phyloP scores from a whole-genome alignment of 2,888 invertebrate species.

The Tipula unca region DNA sequence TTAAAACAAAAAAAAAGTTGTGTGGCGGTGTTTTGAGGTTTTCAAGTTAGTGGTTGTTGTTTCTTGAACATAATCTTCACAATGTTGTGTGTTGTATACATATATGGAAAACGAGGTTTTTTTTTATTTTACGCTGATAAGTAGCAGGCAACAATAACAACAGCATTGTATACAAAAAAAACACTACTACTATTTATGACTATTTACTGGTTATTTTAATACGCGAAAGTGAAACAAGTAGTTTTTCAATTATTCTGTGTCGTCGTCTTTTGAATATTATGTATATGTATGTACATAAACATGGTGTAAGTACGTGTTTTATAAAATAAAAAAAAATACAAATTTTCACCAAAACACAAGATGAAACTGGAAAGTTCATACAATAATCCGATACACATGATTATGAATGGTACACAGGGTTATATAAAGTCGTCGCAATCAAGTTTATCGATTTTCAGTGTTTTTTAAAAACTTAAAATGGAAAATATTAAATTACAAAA shows the following conservation, averaged over 20 bases:
- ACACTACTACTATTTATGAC: not conserved
- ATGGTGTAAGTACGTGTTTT: not conserved
- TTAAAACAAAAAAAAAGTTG: not conserved
- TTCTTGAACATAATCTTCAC: not conserved
- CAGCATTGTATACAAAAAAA: not conserved
- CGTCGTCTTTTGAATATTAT: not conserved
- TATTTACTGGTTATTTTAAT: not conserved
- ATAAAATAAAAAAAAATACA: not conserved
- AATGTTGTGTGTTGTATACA: not conserved
- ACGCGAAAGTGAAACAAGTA: not conserved
- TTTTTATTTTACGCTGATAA: not conserved
- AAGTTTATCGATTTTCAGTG: not conserved
- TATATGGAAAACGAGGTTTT: not conserved
- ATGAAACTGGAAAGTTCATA: not conserved
- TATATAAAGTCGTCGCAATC: not conserved
- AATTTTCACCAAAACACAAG: not conserved
- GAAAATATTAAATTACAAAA: not conserved
- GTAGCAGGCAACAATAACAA: not conserved
- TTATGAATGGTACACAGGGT: not conserved
- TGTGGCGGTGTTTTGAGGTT: not conserved
- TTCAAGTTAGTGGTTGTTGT: not conserved
- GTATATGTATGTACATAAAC: not conserved
- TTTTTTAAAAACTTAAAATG: not conserved
- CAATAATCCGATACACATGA: not conserved
- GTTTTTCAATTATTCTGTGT: not conserved